These are phyloP conservation scores for Balanococcus diminutus DNA, from an alignment of 2,888 invertebrate genomes.

Conservation along the genomic window DNA sequence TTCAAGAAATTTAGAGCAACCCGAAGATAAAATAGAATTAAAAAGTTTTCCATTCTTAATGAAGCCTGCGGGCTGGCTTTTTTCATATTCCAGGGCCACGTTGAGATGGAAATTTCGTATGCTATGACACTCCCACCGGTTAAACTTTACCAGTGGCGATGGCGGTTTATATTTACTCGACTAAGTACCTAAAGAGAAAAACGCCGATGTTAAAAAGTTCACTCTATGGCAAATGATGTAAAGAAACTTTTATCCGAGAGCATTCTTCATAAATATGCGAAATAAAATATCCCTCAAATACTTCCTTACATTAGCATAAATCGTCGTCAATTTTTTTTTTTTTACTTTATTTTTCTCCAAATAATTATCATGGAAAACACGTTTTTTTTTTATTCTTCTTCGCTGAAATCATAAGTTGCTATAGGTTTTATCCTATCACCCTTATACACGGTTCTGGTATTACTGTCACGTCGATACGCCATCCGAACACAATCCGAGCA, in stretches of 20 bases:
- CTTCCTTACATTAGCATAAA: constrained; percentile 20
- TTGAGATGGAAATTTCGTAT: background rate
- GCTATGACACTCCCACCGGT: constrained; percentile 18
- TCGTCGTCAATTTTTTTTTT: background rate
- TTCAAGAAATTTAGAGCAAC: background rate
- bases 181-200: background rate
- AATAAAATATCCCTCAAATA: constrained; percentile 29
- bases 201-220: background rate
- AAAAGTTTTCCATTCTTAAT: constrained; percentile 32
- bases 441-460: background rate
- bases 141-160: background rate
- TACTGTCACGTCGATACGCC: constrained; percentile 15
- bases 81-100: background rate
- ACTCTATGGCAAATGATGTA: background rate
- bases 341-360: no score
- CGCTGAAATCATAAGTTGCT: background rate
- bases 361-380: constrained; percentile 23
- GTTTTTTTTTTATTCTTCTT: background rate
- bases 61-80: background rate
- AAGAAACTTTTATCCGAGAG: background rate
- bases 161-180: constrained; percentile 6
- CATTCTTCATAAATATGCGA: constrained; percentile 29
- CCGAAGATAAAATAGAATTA: constrained; percentile 1
- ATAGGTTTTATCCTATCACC: background rate
- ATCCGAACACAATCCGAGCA: background rate